These are phyloP conservation scores for Stratiolaelaps scimitus DNA, from an alignment of 1,140 invertebrate genomes.

Conservation along the genomic window DNA sequence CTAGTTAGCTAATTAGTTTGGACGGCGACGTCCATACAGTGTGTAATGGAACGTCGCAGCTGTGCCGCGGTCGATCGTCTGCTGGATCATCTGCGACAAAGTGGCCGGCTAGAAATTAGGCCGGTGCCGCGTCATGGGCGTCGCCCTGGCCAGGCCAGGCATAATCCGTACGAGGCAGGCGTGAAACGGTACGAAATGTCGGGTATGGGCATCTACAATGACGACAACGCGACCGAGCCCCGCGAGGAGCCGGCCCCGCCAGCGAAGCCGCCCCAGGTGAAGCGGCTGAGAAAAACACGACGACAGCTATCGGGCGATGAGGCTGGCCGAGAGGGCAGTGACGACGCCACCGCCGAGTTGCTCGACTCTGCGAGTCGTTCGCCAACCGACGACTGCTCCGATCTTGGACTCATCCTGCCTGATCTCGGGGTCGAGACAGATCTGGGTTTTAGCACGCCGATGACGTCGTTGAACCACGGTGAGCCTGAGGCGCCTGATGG, in stretches of 20 bases:
- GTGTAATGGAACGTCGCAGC: background rate
- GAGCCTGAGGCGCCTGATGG: background rate
- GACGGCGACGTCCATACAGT: no score
- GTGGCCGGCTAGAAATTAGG: conserved; percentile 18
- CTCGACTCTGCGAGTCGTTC: no score
- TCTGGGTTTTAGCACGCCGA: background rate
- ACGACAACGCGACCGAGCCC: conserved; percentile 16
- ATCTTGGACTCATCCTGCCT: conserved; percentile 8
- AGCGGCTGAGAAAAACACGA: background rate
- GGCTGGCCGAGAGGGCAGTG: background rate
- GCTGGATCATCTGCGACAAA: conserved; percentile 2
- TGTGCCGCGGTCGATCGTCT: conserved; percentile 17
- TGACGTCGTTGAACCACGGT: background rate
- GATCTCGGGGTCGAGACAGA: conserved; percentile 23
- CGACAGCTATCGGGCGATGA: background rate
- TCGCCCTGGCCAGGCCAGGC: background rate
- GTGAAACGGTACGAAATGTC: conserved; percentile 26
- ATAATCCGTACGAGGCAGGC: conserved; percentile 21
- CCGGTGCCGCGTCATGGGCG: conserved; percentile 12
- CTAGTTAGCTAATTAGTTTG: no score
- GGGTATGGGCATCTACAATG: conserved; percentile 17
- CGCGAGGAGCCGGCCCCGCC: background rate
- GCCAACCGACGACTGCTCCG: conserved; percentile 12
- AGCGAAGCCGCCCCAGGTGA: background rate
- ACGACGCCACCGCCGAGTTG: no score